A percentile compares a stretch with the other conserved stretches of the same genome.
phyloP scores from a whole-genome alignment of 2,113 vertebrate genomes.

The Leiothrix lutea region DNA sequence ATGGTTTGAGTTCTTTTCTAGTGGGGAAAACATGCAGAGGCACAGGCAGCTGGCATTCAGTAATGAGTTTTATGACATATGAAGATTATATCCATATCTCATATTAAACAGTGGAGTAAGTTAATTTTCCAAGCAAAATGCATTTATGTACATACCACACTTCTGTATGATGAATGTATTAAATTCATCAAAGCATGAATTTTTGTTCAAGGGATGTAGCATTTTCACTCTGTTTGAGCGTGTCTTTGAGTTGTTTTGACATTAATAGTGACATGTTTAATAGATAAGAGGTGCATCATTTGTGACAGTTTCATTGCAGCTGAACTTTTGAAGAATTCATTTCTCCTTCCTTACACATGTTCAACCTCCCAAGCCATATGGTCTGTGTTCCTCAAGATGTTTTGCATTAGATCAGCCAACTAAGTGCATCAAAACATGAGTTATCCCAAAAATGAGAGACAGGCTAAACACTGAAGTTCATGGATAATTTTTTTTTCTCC shows the following conservation, averaged over 20 bases:
- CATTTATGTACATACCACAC: background rate
- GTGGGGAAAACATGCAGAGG: background rate
- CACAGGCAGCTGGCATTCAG: background rate
- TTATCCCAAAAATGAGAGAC: background rate
- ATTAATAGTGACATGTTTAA: background rate
- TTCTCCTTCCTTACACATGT: background rate
- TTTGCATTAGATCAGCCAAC: background rate
- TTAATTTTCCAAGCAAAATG: background rate
- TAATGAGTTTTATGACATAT: background rate
- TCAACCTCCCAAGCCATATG: background rate
- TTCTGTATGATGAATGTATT: background rate
- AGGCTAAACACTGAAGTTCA: background rate
- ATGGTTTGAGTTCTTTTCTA: background rate
- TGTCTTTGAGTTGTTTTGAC: constrained; percentile 1
- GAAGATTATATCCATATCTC: background rate
- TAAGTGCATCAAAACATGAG: background rate
- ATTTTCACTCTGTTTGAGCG: background rate
- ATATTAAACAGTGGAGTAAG: background rate
- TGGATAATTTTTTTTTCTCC: background rate
- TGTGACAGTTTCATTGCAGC: background rate
- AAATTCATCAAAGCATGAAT: background rate
- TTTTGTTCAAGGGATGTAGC: background rate
- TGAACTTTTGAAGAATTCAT: background rate
- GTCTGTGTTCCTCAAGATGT: background rate
- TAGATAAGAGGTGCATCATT: background rate